These are phyloP conservation scores for Gadopsis marmoratus DNA, from an alignment of 2,797 vertebrate genomes.

Conservation along the genomic window DNA sequence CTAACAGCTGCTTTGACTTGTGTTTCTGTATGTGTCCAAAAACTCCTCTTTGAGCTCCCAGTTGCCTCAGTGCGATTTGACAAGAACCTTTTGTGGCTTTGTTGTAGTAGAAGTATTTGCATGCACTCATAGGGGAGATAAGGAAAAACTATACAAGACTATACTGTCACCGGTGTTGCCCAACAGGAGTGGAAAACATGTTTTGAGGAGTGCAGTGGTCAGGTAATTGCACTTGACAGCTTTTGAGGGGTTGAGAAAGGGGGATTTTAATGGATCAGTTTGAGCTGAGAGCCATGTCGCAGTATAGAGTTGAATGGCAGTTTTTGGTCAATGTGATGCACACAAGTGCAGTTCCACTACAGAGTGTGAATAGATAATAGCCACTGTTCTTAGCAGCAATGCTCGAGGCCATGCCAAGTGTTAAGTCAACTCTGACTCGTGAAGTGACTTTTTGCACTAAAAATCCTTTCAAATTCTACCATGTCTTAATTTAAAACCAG, in stretches of 20 bases:
- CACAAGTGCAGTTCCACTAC: slow-evolving; percentile 6
- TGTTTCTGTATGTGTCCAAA: not conserved
- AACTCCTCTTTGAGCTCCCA: slow-evolving; percentile 2
- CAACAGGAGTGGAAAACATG: slow-evolving; percentile 20
- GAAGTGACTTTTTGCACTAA: not conserved
- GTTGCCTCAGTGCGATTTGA: not conserved
- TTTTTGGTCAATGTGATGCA: slow-evolving; percentile 10
- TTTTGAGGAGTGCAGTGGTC: slow-evolving; percentile 40
- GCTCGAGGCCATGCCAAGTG: not conserved
- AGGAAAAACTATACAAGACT: not conserved
- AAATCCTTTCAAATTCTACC: not conserved
- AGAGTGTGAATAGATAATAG: not conserved
- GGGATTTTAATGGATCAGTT: slow-evolving; percentile 27
- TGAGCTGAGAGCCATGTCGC: slow-evolving; percentile 6
- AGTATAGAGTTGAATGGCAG: not conserved
- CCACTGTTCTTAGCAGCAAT: not conserved
- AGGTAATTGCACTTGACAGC: slow-evolving; percentile 51
- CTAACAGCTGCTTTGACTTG: not conserved
- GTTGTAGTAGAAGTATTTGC: slow-evolving; percentile 14
- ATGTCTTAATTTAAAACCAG: not conserved
- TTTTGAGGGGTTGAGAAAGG: slow-evolving; percentile 28
- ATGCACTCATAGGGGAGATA: slow-evolving; percentile 6
- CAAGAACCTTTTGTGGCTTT: slow-evolving; percentile 24
- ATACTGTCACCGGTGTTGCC: not conserved
- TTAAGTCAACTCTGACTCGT: slow-evolving; percentile 1